Base-by-base conservation (phyloP, 2,888 invertebrate genomes). In the Caenorhabditis drosophilae region DNA sequence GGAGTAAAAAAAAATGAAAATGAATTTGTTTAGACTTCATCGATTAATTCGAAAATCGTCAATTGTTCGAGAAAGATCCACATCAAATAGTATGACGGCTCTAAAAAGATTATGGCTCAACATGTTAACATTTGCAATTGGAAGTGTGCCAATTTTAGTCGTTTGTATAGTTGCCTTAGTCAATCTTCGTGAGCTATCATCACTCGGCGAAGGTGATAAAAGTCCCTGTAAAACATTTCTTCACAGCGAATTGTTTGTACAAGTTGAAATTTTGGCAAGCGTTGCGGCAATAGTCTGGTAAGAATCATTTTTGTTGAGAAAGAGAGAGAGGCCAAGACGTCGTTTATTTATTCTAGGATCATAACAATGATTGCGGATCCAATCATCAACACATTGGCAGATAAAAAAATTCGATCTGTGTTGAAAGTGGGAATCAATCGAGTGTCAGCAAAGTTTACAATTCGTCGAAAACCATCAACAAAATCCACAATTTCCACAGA, bases 181-280 rank as follows among this genome's bases (percentile, higher is more conserved):
- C 2, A 75, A 79, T 45, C 46, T 79, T 9, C 20, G 59, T 7
- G 45, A 73, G 12, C 44, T 79, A 7, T 58, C 60, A 23, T 55
- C 67, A 1, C 49, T 79, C 9, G 79, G 73, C 26, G 70, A 70
- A 48, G 73, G 73, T 12, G 45, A 52, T 16, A 73, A 72, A 36
- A 54, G 48, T 9, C 71, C 71, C 0, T 80, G 80, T 47, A 80
- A 80, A 46, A 76, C 77, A 9, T 80, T 73, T 41, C 40, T 68
- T 7, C 70, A 77, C 31, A 71, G 74, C 44, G 51, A 57, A 7
- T 59, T 79, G 1, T 80, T 75, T 45, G 73, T 78, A n/a, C 59
- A 80, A 62, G 76, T 79, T 2, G 79, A 80, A 40, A 47, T 78
- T 18, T 46, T 75, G 50, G 76, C 78, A 3, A 75, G 76, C 66